Base-by-base conservation (phyloP, 2,797 vertebrate species). In the Philypnodon macrostomus region DNA sequence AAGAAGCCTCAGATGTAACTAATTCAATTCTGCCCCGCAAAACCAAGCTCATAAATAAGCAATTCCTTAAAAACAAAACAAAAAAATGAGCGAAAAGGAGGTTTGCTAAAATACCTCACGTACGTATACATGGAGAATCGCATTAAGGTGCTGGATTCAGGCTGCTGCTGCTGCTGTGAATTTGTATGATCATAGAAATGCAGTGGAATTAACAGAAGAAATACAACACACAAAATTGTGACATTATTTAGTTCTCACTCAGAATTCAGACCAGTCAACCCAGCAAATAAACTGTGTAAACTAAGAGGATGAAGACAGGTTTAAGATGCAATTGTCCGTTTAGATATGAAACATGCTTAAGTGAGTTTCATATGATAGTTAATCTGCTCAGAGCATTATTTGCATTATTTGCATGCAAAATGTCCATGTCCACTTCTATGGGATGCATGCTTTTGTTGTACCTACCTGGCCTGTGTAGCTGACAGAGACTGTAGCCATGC, bases 1-100 rank as follows among this genome's bases (percentile, higher is more conserved):
- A 8, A 33, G 15, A 47, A 35, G 32, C 19, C 31, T 39, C 18
- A 31, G 12, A 44, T 36, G 41, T 14, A 47, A 53, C 12, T 14
- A 19, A 14, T 63, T 33, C 23, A 45, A 13, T 49, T 44, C 26
- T 44, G 18, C 16, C 14, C 32, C 23, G 40, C 14, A 21, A 12
- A 36, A 18, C 47, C 32, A 24, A 24, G 33, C 15, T 52, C 10
- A n/a, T 47, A 34, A 47, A 47, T 34, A 34, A 47, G 45, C 32
- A 47, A 47, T 47, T 47, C 21, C 45, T 47, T 47, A 24, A 21
- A 47, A 47, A 21, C 45, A 47, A 23, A n/a, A n/a, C n/a, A n/a
- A n/a, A n/a, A n/a, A 33, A 47, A 21, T 32, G 30, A 31, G 33
- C 37, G 26, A 13, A 29, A 39, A 36, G 34, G 21, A 23, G 39